Evolutionary conservation across 2,113 vertebrate genomes (phyloP).

Genomic region (Rhinogobius similis): DNA sequence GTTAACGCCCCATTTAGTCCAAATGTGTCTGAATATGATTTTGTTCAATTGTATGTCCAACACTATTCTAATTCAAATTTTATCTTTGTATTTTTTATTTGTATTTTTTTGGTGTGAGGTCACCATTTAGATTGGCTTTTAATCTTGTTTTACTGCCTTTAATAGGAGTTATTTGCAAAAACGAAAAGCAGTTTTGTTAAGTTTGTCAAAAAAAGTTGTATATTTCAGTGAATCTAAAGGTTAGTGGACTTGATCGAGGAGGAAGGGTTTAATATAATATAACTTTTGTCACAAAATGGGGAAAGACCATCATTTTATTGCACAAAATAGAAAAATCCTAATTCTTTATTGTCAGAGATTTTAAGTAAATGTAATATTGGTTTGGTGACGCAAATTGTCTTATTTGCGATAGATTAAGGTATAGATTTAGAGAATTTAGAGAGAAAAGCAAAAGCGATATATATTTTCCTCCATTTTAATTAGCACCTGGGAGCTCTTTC

Average conservation of each 20-base stretch:
- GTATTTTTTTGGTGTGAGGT: no score
- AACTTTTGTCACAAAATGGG: not conserved
- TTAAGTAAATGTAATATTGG: not conserved
- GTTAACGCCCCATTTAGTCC: no score
- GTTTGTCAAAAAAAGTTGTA: no score
- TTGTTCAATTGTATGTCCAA: no score
- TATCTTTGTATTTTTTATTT: no score
- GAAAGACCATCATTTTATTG: not conserved
- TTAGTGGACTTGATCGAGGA: not conserved
- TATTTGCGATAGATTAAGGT: slow-evolving; percentile 56
- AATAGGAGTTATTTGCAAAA: no score
- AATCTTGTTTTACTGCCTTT: no score
- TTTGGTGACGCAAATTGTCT: slow-evolving; percentile 4
- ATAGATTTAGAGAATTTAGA: slow-evolving; percentile 67
- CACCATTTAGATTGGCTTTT: no score
- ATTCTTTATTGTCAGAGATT: not conserved
- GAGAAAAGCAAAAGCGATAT: slow-evolving; percentile 63
- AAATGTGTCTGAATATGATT: no score
- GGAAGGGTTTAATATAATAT: not conserved
- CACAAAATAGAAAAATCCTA: no score
- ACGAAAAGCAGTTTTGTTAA: no score
- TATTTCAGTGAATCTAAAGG: not conserved
- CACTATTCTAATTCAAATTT: not conserved
- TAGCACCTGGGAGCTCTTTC: slow-evolving; percentile 82
- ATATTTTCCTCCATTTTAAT: slow-evolving; percentile 71